Percentiles rank a stretch among this genome's conserved stretches.
Conservation (phyloP, 2,888 invertebrate species). For the Eupithecia subumbrata region DNA sequence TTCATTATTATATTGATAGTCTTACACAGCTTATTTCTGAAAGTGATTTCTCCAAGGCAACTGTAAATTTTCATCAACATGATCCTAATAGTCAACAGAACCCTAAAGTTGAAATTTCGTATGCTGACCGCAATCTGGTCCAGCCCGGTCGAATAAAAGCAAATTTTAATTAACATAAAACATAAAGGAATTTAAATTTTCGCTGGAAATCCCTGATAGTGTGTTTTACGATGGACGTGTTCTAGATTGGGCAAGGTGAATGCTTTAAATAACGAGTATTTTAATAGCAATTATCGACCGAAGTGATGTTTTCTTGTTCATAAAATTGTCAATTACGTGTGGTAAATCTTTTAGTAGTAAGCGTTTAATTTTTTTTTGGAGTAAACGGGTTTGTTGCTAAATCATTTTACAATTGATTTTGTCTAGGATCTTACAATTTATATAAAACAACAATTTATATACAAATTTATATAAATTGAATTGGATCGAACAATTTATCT, state of each 20-base stretch:
- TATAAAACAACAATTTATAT: too few relatives aligned
- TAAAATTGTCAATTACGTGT: not conserved
- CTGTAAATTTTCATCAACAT: not conserved
- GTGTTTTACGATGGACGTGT: slow-evolving; percentile 36
- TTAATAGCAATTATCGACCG: not conserved
- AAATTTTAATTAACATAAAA: slow-evolving; percentile 68
- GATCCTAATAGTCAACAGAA: not conserved
- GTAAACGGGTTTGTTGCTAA: too few relatives aligned
- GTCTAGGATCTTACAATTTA: too few relatives aligned
- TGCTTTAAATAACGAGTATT: slow-evolving; percentile 13
- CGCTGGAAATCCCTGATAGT: slow-evolving; percentile 34
- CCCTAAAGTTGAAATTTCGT: slow-evolving; percentile 58
- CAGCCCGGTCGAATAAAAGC: slow-evolving; percentile 60
- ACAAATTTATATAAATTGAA: too few relatives aligned
- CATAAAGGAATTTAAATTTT: slow-evolving; percentile 54
- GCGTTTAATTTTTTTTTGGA: too few relatives aligned
- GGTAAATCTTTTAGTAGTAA: not conserved
- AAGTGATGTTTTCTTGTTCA: not conserved
- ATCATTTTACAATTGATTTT: too few relatives aligned
- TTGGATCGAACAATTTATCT: too few relatives aligned
- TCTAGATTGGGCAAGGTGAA: slow-evolving; percentile 20
- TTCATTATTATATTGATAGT: not conserved
- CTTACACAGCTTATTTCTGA: not conserved
- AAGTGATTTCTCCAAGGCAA: not conserved
- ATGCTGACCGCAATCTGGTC: slow-evolving; percentile 58